Evolutionary conservation across 2,113 vertebrate species (phyloP).

Genomic region (Brachypteracias leptosomus): DNA sequence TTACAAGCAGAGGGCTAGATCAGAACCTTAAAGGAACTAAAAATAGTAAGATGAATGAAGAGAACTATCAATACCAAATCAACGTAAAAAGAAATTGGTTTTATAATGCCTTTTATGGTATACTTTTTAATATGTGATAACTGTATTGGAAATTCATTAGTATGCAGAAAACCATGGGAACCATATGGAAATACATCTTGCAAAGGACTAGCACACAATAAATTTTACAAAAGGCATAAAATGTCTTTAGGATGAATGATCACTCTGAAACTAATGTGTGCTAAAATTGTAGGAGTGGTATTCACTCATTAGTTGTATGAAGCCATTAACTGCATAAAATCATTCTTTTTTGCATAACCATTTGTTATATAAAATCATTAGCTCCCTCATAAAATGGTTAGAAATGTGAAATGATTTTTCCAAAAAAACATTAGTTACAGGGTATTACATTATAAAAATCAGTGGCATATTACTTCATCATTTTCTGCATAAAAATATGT

Average conservation of each 20-base stretch:
- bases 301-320: constrained; percentile 64
- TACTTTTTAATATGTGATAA: constrained; percentile 5
- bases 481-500: constrained; percentile 64
- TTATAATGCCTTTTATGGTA: background rate
- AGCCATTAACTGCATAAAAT: constrained; percentile 58
- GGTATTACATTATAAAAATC: constrained; percentile 61
- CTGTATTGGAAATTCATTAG: background rate
- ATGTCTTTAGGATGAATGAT: constrained; percentile 58
- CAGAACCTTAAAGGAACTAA: background rate
- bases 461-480: constrained; percentile 52
- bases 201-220: constrained; percentile 37
- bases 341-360: constrained; percentile 56
- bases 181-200: constrained; percentile 41
- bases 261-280: constrained; percentile 35
- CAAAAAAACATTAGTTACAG: constrained; percentile 64
- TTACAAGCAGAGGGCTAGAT: background rate
- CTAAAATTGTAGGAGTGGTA: constrained; percentile 53
- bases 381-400: constrained; percentile 62
- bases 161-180: constrained; percentile 39
- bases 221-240: constrained; percentile 54
- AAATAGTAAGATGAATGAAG: background rate
- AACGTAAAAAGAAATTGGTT: background rate
- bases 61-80: background rate
- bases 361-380: constrained; percentile 73
- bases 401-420: constrained; percentile 66